Evolutionary conservation across 2,888 invertebrate species (phyloP).

Genomic region (Ariolimax columbianus): DNA sequence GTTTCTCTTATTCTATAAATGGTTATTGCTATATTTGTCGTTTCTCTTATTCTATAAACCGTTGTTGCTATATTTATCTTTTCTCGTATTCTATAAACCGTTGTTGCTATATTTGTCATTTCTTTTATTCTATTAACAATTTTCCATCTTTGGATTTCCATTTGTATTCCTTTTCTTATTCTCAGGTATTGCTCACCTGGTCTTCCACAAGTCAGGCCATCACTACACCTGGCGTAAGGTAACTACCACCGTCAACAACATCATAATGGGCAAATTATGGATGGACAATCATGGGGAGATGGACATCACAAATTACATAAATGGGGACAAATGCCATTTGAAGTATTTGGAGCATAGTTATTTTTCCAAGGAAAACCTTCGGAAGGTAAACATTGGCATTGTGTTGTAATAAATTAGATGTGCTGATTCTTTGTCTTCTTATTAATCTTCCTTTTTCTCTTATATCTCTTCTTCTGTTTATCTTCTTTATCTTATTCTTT

Average conservation of each 20-base stretch:
- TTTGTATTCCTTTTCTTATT: background rate
- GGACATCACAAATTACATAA: constrained; percentile 94
- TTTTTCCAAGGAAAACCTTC: constrained; percentile 96
- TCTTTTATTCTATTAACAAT: background rate
- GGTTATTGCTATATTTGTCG: too few relatives aligned
- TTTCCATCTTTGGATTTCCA: background rate
- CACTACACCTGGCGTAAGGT: constrained; percentile 98
- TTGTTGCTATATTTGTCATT: too few relatives aligned
- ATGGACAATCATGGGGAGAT: constrained; percentile 99
- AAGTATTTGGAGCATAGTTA: constrained; percentile 99
- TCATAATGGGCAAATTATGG: constrained; percentile 99
- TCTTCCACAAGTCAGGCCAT: constrained; percentile 82
- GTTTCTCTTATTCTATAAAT: too few relatives aligned
- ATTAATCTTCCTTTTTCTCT: too few relatives aligned
- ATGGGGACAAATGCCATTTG: constrained; percentile 95
- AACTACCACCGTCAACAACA: constrained; percentile 99
- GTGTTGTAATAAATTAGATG: background rate
- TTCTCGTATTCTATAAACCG: too few relatives aligned
- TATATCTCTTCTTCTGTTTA: too few relatives aligned
- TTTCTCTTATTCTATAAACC: too few relatives aligned
- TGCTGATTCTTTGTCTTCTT: too few relatives aligned
- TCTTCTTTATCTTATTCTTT: too few relatives aligned
- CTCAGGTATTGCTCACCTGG: constrained; percentile 82
- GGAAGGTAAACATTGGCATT: constrained; percentile 79
- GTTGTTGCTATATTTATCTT: too few relatives aligned